A percentile compares a stretch with the other conserved stretches of the same genome.
Evolutionary conservation across 2,888 invertebrate species (phyloP).

Genomic region (Tenodera sinensis): DNA sequence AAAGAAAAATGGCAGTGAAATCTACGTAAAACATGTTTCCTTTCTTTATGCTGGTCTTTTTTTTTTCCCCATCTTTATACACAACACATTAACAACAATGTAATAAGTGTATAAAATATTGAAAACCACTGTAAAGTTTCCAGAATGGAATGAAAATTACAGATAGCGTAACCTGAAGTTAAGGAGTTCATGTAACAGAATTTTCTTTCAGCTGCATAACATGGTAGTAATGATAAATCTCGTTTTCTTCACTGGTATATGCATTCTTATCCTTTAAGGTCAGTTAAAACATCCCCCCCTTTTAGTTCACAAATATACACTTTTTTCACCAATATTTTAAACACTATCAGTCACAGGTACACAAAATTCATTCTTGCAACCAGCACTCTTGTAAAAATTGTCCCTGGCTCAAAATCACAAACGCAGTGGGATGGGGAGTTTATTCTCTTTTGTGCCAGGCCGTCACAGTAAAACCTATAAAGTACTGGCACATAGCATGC

Average conservation of each 20-base stretch:
- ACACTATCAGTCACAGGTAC: not conserved
- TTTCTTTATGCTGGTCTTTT: not conserved
- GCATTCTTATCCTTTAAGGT: not conserved
- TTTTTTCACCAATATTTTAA: not conserved
- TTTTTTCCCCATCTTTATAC: not conserved
- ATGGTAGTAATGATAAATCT: not conserved
- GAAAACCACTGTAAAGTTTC: not conserved
- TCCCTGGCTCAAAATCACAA: not conserved
- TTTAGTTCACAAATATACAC: not conserved
- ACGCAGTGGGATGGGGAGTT: not conserved
- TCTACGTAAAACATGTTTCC: not conserved
- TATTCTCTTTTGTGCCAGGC: not conserved
- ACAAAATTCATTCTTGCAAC: not conserved
- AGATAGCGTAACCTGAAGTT: not conserved
- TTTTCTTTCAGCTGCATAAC: not conserved
- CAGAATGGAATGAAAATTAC: constrained; percentile 6
- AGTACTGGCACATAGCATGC: not conserved
- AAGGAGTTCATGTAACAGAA: not conserved
- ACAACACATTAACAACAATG: not conserved
- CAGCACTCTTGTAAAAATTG: not conserved
- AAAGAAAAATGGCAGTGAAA: constrained; percentile 14
- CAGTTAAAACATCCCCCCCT: not conserved
- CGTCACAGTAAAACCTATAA: not conserved
- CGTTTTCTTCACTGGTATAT: not conserved
- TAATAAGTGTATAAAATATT: constrained; percentile 12